Conservation (phyloP, 2,797 vertebrate species). For the Gymnopithys bicolor region DNA sequence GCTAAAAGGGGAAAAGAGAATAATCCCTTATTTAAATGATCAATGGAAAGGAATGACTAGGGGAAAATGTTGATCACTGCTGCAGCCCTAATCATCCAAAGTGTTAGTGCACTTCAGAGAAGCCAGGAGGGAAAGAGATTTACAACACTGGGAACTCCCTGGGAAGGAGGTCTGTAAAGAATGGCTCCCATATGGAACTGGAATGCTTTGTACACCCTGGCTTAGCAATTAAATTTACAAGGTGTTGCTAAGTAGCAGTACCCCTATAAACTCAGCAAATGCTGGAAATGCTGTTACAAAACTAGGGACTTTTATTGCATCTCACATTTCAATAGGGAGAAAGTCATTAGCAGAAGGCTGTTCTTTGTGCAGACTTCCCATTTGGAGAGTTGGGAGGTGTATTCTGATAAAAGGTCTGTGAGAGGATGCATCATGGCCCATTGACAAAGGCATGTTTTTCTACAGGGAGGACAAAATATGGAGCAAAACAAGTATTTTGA, state of each 20-base stretch:
- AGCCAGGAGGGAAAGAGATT: conserved; percentile 39
- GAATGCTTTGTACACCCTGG: conserved; percentile 60
- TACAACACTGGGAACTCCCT: conserved; percentile 43
- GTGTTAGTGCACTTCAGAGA: conserved; percentile 55
- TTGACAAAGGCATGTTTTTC: background rate
- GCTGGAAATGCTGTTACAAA: conserved; percentile 53
- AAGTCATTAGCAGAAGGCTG: conserved; percentile 51
- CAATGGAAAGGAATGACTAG: conserved; percentile 57
- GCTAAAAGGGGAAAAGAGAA: conserved; percentile 62
- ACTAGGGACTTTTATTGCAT: conserved; percentile 42
- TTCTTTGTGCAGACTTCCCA: conserved; percentile 52
- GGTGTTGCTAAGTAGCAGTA: conserved; percentile 60
- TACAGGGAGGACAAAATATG: background rate
- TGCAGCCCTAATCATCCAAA: conserved; percentile 35
- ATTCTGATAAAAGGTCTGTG: conserved; percentile 3
- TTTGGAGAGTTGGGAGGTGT: conserved; percentile 30
- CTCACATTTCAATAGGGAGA: conserved; percentile 43
- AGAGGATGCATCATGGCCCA: background rate
- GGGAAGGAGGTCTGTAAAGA: conserved; percentile 49
- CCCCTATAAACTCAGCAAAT: conserved; percentile 61
- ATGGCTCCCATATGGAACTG: conserved; percentile 67
- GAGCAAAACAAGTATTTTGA: background rate
- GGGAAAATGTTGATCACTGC: conserved; percentile 21
- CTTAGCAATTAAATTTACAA: conserved; percentile 65
- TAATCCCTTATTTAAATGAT: conserved; percentile 74